Evolutionary conservation across 2,113 vertebrate genomes (phyloP).

Genomic region (Regulus satrapa): DNA sequence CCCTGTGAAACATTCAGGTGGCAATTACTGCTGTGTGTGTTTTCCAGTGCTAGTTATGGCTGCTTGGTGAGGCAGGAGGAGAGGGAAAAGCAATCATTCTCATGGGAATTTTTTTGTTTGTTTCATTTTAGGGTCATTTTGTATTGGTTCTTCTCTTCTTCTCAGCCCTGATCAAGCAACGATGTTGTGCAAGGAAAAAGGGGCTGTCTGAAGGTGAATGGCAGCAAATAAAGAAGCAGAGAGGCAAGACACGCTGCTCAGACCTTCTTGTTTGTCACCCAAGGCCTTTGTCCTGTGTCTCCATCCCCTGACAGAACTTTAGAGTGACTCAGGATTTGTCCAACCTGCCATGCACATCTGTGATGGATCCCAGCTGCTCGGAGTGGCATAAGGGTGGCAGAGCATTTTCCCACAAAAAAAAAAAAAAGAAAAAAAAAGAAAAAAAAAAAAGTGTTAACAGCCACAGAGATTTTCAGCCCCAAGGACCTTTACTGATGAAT

Average conservation of each 20-base stretch:
- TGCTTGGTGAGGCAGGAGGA: not conserved
- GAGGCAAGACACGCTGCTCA: accelerated
- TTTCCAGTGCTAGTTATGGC: not conserved
- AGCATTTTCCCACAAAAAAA: not conserved
- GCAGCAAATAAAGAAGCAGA: not conserved
- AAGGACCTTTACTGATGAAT: not conserved
- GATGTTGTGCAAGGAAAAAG: not conserved
- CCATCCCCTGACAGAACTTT: not conserved
- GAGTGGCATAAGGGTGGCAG: not conserved
- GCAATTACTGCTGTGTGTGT: not conserved
- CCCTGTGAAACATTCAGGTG: not conserved
- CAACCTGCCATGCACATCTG: not conserved
- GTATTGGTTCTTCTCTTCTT: not conserved
- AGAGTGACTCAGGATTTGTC: not conserved
- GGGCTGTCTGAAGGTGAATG: not conserved
- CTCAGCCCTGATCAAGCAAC: accelerated
- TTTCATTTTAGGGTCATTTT: not conserved
- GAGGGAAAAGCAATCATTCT: not conserved
- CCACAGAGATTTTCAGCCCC: not conserved
- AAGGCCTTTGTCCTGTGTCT: not conserved
- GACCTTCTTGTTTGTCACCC: not conserved
- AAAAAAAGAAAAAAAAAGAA: no score
- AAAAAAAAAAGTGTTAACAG: not conserved
- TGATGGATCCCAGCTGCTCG: not conserved
- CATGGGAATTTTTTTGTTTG: not conserved